Percentiles rank a stretch among this genome's conserved stretches.
These are phyloP conservation scores for Mactra quadrangularis DNA, from an alignment of 1,140 invertebrate genomes.

Conservation along the genomic window DNA sequence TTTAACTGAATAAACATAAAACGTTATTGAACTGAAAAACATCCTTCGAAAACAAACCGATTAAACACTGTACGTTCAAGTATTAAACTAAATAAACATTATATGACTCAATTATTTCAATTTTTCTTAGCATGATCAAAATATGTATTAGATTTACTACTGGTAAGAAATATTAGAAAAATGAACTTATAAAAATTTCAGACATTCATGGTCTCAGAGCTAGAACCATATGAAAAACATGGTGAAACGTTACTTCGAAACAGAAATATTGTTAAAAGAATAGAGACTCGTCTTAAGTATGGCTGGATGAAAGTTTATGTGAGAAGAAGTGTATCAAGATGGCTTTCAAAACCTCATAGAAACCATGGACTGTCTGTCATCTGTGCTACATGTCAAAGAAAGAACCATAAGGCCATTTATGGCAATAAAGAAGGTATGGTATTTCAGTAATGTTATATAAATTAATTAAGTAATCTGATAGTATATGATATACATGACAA, in stretches of 20 bases:
- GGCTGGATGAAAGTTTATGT: slow-evolving; percentile 92
- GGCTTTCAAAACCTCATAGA: slow-evolving; percentile 88
- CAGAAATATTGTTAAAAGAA: slow-evolving; percentile 86
- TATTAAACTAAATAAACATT: too few relatives aligned
- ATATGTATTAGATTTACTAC: too few relatives aligned
- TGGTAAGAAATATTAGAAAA: too few relatives aligned
- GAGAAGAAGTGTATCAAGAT: slow-evolving; percentile 88
- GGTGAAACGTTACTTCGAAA: slow-evolving; percentile 46
- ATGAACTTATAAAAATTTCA: slow-evolving; percentile 3
- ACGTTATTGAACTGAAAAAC: too few relatives aligned
- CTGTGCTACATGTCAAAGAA: slow-evolving; percentile 88
- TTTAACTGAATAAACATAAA: too few relatives aligned
- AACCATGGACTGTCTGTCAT: slow-evolving; percentile 89
- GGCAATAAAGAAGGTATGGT: slow-evolving; percentile 60
- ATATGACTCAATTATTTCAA: too few relatives aligned
- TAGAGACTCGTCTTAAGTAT: slow-evolving; percentile 89
- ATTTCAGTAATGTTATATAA: too few relatives aligned
- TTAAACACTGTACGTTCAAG: too few relatives aligned
- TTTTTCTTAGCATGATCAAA: too few relatives aligned
- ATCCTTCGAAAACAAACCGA: too few relatives aligned
- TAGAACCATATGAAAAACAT: slow-evolving; percentile 74
- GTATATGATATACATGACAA: too few relatives aligned
- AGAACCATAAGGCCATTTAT: slow-evolving; percentile 66
- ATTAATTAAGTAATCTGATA: too few relatives aligned
- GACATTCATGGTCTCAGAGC: slow-evolving; percentile 91